Evolutionary conservation across 2,888 invertebrate genomes (phyloP).

Genomic region (Callyntrura sp.): DNA sequence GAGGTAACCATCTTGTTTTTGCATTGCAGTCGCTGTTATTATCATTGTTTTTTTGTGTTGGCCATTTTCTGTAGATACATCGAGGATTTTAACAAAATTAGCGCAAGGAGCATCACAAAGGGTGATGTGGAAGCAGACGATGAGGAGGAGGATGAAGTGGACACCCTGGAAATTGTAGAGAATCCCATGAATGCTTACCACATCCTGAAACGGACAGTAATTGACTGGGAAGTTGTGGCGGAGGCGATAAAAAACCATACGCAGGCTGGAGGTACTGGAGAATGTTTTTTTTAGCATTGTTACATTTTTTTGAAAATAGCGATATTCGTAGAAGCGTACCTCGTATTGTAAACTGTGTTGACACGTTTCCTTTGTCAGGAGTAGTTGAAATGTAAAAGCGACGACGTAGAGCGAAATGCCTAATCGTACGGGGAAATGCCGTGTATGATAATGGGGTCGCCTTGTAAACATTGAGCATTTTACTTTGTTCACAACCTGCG

Average conservation of each 20-base stretch:
- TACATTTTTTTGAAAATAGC: too few relatives aligned
- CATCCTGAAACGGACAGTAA: constrained; percentile 84
- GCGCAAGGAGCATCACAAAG: neutral
- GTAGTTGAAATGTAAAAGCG: too few relatives aligned
- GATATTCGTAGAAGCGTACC: too few relatives aligned
- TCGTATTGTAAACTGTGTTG: too few relatives aligned
- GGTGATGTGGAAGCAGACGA: too few relatives aligned
- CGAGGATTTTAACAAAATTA: constrained; percentile 83
- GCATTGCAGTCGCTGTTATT: neutral
- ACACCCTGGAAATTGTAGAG: constrained; percentile 83
- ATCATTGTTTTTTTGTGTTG: too few relatives aligned
- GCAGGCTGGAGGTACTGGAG: constrained; percentile 77
- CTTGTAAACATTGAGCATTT: neutral
- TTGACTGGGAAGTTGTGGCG: constrained; percentile 84
- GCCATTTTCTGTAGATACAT: constrained; percentile 81
- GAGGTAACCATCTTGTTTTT: neutral
- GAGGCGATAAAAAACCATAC: constrained; percentile 83
- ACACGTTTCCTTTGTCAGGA: too few relatives aligned
- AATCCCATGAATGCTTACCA: constrained; percentile 85
- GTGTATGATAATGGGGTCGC: too few relatives aligned
- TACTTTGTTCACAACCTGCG: neutral
- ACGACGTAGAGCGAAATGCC: too few relatives aligned
- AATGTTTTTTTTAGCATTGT: constrained; percentile 12
- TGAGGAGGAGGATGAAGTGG: constrained; percentile 14
- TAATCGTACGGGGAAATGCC: too few relatives aligned